These are phyloP conservation scores for Gerris lacustris DNA, from an alignment of 2,888 invertebrate species.

Conservation along the genomic window DNA sequence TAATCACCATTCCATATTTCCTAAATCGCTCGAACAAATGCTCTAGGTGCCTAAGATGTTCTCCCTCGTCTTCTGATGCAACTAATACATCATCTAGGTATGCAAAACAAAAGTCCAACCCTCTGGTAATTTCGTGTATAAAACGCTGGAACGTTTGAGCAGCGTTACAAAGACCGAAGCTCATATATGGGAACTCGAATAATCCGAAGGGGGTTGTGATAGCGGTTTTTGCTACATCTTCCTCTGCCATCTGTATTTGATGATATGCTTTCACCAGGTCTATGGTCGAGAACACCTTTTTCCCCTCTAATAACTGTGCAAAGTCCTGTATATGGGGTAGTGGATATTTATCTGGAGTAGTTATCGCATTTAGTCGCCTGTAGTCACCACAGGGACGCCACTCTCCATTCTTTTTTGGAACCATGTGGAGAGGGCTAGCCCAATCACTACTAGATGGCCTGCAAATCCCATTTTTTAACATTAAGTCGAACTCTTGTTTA, in stretches of 20 bases:
- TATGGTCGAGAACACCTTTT: conserved; percentile 31
- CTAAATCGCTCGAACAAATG: no score
- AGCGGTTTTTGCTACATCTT: conserved; percentile 30
- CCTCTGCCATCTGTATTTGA: conserved; percentile 28
- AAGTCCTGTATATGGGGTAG: conserved; percentile 33
- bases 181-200: no score
- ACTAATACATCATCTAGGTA: no score
- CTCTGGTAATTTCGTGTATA: no score
- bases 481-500: conserved; percentile 32
- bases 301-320: conserved; percentile 26
- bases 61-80: conserved; percentile 17
- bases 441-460: no score
- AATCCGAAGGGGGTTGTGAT: conserved; percentile 30
- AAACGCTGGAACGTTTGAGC: no score
- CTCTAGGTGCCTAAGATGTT: background rate
- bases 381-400: no score
- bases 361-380: conserved; percentile 25
- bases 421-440: no score
- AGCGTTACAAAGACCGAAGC: no score
- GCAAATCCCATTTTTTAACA: no score
- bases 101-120: no score
- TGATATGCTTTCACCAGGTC: conserved; percentile 34
- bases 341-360: conserved; percentile 32
- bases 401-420: no score
- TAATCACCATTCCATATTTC: background rate